Conservation (phyloP, 2,113 vertebrate species). For the Arvicanthis niloticus region DNA sequence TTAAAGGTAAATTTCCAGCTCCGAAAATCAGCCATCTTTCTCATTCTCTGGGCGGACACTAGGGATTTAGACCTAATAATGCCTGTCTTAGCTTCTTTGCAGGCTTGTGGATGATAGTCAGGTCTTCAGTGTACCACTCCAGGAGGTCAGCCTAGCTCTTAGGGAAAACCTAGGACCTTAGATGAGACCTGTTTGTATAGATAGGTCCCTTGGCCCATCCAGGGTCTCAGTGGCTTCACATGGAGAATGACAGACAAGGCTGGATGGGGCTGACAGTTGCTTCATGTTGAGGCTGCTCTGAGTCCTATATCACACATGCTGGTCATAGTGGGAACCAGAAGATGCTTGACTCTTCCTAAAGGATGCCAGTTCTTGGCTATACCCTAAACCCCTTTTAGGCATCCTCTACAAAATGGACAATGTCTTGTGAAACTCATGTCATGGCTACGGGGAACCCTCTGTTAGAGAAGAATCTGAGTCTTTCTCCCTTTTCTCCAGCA, state of each 20-base stretch:
- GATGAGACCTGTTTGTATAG: background rate
- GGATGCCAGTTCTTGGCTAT: background rate
- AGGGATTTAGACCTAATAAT: fast-evolving
- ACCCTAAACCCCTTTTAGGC: conserved; percentile 66
- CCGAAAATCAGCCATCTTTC: fast-evolving
- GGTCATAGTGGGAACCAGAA: background rate
- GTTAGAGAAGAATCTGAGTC: background rate
- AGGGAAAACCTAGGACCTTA: background rate
- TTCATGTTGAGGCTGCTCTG: background rate
- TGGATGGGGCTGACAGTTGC: background rate
- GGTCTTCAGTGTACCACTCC: background rate
- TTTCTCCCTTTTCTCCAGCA: background rate
- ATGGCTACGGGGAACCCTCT: background rate
- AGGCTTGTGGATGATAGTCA: background rate
- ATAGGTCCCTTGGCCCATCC: background rate
- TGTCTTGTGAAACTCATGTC: conserved; percentile 86
- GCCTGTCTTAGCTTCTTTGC: background rate
- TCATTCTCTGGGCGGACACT: background rate
- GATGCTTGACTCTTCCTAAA: background rate
- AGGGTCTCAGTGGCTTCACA: background rate
- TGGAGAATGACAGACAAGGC: background rate
- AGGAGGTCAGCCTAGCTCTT: background rate
- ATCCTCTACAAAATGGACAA: conserved; percentile 57
- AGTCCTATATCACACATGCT: fast-evolving
- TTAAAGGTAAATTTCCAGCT: conserved; percentile 15